Conservation (phyloP, 2,888 invertebrate species). For the Caenorhabditis uteleia region DNA sequence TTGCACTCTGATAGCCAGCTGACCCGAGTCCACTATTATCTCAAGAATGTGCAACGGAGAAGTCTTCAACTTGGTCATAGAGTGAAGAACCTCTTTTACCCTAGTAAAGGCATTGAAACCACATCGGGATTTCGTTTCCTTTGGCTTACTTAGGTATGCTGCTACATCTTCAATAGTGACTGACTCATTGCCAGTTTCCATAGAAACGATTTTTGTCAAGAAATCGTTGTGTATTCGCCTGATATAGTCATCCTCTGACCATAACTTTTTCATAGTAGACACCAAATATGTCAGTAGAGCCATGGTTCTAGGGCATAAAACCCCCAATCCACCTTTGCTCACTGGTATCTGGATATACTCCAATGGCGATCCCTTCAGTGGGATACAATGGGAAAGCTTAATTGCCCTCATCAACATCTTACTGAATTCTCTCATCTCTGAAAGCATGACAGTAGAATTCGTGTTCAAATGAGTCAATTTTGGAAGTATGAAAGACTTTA, state of each 20-base stretch:
- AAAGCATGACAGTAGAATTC: neutral
- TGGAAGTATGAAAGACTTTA: slow-evolving; percentile 10
- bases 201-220: neutral
- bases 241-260: slow-evolving; percentile 11
- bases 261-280: slow-evolving; percentile 7
- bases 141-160: slow-evolving; percentile 3
- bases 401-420: slow-evolving; percentile 1
- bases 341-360: slow-evolving; percentile 12
- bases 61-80: neutral
- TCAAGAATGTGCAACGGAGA: slow-evolving; percentile 2
- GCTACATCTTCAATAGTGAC: neutral
- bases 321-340: slow-evolving; percentile 6
- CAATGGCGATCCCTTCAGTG: neutral
- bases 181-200: neutral
- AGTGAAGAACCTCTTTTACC: neutral
- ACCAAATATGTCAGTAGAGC: slow-evolving; percentile 8
- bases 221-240: neutral
- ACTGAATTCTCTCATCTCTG: slow-evolving; percentile 3
- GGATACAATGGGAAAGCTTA: slow-evolving; percentile 3
- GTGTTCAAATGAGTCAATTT: slow-evolving; percentile 8
- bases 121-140: neutral
- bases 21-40: neutral
- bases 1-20: slow-evolving; percentile 7
- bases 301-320: slow-evolving; percentile 3
- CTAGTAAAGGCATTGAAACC: slow-evolving; percentile 8